Conservation (phyloP, 2,113 vertebrate species). For the Tenrec ecaudatus region DNA sequence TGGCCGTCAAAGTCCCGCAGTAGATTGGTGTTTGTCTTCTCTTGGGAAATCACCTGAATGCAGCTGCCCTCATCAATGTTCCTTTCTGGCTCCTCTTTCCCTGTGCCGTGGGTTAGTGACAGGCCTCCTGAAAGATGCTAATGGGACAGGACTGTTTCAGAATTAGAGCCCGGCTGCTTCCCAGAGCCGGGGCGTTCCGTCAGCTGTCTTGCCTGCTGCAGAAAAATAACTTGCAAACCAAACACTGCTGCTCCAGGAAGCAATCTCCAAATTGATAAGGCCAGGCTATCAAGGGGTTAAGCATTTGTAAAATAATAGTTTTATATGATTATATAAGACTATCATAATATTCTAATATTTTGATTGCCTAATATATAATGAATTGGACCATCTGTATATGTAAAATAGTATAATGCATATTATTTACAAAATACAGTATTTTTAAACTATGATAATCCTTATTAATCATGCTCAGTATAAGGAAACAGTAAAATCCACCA, state of each 20-base stretch:
- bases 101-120: constrained; percentile 86
- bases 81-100: constrained; percentile 83
- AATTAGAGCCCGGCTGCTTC: constrained; percentile 86
- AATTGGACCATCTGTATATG: neutral
- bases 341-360: neutral
- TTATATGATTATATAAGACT: neutral
- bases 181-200: constrained; percentile 74
- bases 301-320: neutral
- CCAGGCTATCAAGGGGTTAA: neutral
- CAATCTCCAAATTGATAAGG: constrained; percentile 19
- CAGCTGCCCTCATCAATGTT: constrained; percentile 89
- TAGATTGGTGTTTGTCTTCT: constrained; percentile 82
- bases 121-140: constrained; percentile 84
- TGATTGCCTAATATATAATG: neutral
- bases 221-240: constrained; percentile 73
- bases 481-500: neutral
- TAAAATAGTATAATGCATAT: neutral
- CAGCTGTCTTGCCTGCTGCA: constrained; percentile 85
- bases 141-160: constrained; percentile 86
- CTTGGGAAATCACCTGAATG: constrained; percentile 89
- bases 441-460: neutral
- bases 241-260: constrained; percentile 65
- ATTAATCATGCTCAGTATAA: neutral
- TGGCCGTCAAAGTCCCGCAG: constrained; percentile 74
- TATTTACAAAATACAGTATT: neutral